Conservation (phyloP, 1,140 invertebrate species). For the Saccostrea cuccullata region DNA sequence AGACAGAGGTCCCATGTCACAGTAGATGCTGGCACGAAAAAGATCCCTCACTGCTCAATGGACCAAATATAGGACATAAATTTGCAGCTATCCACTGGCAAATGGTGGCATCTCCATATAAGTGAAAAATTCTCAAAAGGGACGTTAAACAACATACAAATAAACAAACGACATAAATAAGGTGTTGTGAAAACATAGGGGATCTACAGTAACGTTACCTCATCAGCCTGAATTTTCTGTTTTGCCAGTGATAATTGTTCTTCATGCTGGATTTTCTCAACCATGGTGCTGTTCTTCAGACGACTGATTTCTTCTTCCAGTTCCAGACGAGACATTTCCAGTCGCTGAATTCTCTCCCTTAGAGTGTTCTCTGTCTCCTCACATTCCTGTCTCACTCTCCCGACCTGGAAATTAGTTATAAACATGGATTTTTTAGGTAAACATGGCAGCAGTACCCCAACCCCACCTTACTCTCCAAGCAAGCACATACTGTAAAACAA, state of each 20-base stretch:
- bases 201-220: constrained; percentile 60
- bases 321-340: constrained; percentile 72
- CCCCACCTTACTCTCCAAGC: too few relatives aligned
- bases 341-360: constrained; percentile 72
- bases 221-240: constrained; percentile 71
- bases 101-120: too few relatives aligned
- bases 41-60: too few relatives aligned
- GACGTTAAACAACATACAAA: background rate
- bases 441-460: too few relatives aligned
- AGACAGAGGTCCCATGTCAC: too few relatives aligned
- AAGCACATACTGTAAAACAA: too few relatives aligned
- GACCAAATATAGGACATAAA: too few relatives aligned
- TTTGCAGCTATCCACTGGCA: too few relatives aligned
- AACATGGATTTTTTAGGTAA: background rate
- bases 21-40: too few relatives aligned
- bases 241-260: constrained; percentile 70
- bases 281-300: constrained; percentile 70
- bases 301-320: constrained; percentile 75
- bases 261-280: constrained; percentile 71
- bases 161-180: background rate
- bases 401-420: constrained; percentile 8
- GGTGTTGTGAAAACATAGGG: too few relatives aligned
- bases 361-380: constrained; percentile 72
- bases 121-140: background rate
- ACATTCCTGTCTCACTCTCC: constrained; percentile 68